Evolutionary conservation across 1,140 invertebrate genomes (phyloP).

Genomic region (Bombus vancouverensis): DNA sequence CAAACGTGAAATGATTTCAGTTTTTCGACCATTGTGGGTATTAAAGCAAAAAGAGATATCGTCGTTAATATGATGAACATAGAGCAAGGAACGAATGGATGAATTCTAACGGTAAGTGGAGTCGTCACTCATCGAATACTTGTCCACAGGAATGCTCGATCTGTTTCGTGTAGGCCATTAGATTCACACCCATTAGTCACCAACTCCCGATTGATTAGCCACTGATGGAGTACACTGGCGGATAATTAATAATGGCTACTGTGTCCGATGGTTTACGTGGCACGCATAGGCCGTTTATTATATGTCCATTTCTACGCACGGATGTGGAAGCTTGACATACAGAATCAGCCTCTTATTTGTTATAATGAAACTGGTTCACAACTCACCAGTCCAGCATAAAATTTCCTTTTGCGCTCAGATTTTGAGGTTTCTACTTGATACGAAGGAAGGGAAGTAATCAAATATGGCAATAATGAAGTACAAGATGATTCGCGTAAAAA

Average conservation of each 20-base stretch:
- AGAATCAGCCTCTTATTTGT: background rate
- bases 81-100: background rate
- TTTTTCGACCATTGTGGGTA: no score
- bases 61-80: background rate
- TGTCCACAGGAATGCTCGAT: constrained; percentile 1
- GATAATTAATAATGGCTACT: constrained; percentile 67
- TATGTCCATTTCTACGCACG: constrained; percentile 34
- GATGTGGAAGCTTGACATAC: background rate
- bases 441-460: background rate
- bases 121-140: background rate
- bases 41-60: no score
- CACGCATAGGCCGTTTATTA: constrained; percentile 56
- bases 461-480: background rate
- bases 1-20: background rate
- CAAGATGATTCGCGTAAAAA: no score
- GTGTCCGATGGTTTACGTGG: constrained; percentile 47
- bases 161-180: constrained; percentile 24
- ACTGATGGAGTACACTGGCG: constrained; percentile 56
- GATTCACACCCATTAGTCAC: constrained; percentile 62
- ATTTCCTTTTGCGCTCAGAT: background rate
- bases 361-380: constrained; percentile 23
- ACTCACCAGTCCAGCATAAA: background rate
- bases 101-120: background rate
- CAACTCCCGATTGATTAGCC: constrained; percentile 66
- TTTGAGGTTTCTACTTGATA: background rate